Conservation (phyloP, 2,113 vertebrate species). For the Pontoporia blainvillei region DNA sequence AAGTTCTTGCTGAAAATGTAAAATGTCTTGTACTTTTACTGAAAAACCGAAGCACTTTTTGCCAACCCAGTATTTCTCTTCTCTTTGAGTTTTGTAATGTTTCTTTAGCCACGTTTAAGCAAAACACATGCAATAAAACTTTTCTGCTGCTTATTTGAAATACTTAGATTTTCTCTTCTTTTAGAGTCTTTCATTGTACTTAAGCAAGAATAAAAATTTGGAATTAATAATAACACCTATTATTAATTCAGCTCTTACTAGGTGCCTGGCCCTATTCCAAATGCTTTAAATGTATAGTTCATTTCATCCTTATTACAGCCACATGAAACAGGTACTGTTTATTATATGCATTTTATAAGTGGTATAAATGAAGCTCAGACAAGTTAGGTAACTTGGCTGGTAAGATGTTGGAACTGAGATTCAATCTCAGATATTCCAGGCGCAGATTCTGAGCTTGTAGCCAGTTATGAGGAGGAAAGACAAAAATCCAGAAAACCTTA, state of each 20-base stretch:
- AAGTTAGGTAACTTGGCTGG: background rate
- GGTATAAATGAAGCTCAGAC: background rate
- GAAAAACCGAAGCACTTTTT: too few relatives aligned
- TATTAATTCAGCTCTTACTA: background rate
- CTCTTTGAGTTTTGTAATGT: background rate
- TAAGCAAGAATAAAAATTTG: background rate
- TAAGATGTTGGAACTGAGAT: background rate
- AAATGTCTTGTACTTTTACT: too few relatives aligned
- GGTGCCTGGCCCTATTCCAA: background rate
- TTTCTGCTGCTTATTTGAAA: background rate
- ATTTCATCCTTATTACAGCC: background rate
- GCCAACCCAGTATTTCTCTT: background rate
- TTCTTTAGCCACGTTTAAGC: background rate
- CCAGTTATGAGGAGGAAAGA: background rate
- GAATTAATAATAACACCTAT: background rate
- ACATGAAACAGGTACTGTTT: background rate
- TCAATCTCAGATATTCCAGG: background rate
- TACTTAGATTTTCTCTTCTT: background rate
- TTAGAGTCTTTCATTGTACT: background rate
- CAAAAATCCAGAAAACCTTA: background rate
- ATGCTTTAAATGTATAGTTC: background rate
- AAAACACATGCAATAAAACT: background rate
- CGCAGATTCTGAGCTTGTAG: background rate
- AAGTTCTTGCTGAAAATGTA: too few relatives aligned
- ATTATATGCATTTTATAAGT: background rate